Conservation (phyloP, 2,113 vertebrate genomes). For the Barbus barbus region DNA sequence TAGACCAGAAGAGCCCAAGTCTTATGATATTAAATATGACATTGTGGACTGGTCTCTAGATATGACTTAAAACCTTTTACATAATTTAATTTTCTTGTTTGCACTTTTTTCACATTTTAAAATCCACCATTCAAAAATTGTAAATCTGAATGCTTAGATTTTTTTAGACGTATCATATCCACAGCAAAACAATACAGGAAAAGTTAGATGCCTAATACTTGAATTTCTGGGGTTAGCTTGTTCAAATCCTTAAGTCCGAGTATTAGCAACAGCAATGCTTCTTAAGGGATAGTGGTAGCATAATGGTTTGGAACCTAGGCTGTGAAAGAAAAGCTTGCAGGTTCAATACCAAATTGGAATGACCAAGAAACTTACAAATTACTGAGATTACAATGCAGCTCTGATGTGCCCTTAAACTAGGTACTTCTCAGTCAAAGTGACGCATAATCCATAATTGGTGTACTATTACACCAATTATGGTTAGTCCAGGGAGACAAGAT, state of each 20-base stretch:
- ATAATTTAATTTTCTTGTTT: not conserved
- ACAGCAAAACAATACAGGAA: not conserved
- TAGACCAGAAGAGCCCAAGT: not conserved
- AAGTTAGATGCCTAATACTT: not conserved
- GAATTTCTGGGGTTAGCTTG: not conserved
- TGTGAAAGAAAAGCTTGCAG: not conserved
- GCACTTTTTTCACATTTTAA: not conserved
- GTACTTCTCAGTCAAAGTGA: conserved; percentile 5
- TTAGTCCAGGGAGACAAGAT: not conserved
- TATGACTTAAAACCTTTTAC: not conserved
- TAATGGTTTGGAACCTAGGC: not conserved
- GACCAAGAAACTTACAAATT: not conserved
- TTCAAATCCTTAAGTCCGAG: not conserved
- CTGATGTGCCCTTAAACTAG: conserved; percentile 22
- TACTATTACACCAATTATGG: conserved; percentile 17
- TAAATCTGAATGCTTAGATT: too few relatives aligned
- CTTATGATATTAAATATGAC: not conserved
- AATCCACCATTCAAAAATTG: not conserved
- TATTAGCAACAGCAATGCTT: not conserved
- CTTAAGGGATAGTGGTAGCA: not conserved
- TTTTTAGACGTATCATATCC: not conserved
- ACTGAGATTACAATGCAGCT: not conserved
- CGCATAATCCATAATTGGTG: not conserved
- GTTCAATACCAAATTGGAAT: not conserved
- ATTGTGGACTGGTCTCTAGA: not conserved